Base-by-base conservation (phyloP, 1,140 invertebrate species). In the Danaus plexippus region DNA sequence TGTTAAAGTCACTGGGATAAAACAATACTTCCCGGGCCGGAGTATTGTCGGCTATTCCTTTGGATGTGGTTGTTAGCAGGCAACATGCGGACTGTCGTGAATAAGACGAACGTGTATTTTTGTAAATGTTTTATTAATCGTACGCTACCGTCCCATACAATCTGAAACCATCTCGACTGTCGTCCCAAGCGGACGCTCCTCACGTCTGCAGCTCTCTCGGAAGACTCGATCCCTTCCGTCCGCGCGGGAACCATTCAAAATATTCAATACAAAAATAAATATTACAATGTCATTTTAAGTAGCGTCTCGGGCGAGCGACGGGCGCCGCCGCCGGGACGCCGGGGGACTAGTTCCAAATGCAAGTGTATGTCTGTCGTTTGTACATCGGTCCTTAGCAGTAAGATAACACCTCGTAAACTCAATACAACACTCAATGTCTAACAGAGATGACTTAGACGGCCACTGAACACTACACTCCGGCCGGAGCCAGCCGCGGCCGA, bases 291-390 rank as follows among this genome's bases (percentile, higher is more conserved):
- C 22, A 63, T 70, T 70, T 68, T 59, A 66, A 61, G 68, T 51
- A 60, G 58, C 58, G 47, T 50, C 41, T 42, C 46, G 32, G 40
- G 45, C 43, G 57, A 54, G 47, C 9, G 13, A 44, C 43, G 46
- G 46, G 51, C 4, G 41, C 71, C 68, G 73, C 54, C 4, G 41
- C 71, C 68, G 73, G 81, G 83, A 83, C 80, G 76, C 79, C 80
- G 84, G 70, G 62, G 77, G 83, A 86, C 83, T 86, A 85, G 81
- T 78, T 74, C 77, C 77, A 85, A 86, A 86, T 85, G 83, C 81
- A 86, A 75, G 66, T 79, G 73, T 75, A 76, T 61, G 75, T 80
- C 77, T 77, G 80, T 15, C 15, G 15, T 84, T 85, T 85, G 78
- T 86, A 85, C 83, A 86, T 61, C 76, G 79, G 76, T 80, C 67